phyloP scores from a whole-genome alignment of 2,888 invertebrate genomes.

The Drosophila rellima region DNA sequence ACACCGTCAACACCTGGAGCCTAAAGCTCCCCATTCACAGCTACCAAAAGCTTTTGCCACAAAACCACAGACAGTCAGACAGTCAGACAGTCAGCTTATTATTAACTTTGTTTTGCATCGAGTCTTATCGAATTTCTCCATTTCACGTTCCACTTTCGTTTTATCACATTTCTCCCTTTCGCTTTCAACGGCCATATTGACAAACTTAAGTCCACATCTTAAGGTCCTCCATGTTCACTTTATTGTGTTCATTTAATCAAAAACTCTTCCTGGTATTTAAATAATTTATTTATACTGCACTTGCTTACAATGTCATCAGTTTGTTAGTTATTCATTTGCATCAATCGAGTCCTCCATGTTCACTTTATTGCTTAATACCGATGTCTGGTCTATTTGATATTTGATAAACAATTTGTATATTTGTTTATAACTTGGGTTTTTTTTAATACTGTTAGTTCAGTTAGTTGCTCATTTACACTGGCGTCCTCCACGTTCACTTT shows the following conservation, averaged over 20 bases:
- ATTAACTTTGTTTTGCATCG: constrained; percentile 13
- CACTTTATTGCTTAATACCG: not conserved
- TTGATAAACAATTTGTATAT: not conserved
- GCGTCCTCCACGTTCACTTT: not conserved
- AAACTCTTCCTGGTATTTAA: not conserved
- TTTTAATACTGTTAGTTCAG: not conserved
- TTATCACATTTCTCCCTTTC: not conserved
- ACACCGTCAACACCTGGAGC: not conserved
- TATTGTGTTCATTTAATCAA: not conserved
- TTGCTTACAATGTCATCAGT: not conserved
- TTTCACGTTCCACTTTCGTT: constrained; percentile 16
- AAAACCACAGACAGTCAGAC: too few species aligned
- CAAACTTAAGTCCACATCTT: not conserved
- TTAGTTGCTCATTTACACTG: not conserved
- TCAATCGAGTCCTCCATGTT: not conserved
- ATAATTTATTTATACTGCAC: not conserved
- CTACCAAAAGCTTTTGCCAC: constrained; percentile 8
- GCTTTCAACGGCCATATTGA: not conserved
- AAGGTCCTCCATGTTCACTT: constrained; percentile 3
- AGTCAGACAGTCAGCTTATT: constrained; percentile 6
- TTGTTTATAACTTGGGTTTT: not conserved
- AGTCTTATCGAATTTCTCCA: constrained; percentile 23
- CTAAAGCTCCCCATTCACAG: not conserved
- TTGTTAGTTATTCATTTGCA: not conserved
- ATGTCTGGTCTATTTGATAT: not conserved